These are phyloP conservation scores for Lithophane socia DNA, from an alignment of 2,888 invertebrate genomes.

Conservation along the genomic window DNA sequence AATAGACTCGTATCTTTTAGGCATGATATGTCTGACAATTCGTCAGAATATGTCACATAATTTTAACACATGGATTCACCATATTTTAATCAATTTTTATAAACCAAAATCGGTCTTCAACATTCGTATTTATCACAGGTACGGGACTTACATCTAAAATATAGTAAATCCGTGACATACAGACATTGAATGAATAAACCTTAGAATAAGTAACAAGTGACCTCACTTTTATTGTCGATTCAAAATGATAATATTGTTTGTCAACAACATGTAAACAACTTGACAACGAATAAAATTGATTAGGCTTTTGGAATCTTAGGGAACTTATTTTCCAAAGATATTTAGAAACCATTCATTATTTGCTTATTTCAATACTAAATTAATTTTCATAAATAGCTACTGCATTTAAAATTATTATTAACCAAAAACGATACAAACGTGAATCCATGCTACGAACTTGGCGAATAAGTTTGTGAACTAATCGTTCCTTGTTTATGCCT, in stretches of 20 bases:
- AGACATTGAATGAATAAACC: slow-evolving; percentile 8
- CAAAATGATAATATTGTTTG: neutral
- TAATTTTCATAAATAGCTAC: slow-evolving; percentile 20
- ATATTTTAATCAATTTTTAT: neutral
- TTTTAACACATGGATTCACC: slow-evolving; percentile 1
- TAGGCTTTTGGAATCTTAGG: neutral
- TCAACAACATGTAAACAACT: neutral
- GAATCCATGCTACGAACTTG: slow-evolving; percentile 25
- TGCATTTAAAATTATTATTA: slow-evolving; percentile 3
- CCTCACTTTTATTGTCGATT: slow-evolving; percentile 23
- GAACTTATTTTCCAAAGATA: neutral
- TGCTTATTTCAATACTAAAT: neutral
- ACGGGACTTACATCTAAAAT: slow-evolving; percentile 51
- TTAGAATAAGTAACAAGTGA: slow-evolving; percentile 18
- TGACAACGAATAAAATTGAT: neutral
- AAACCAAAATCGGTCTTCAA: neutral
- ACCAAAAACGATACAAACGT: slow-evolving; percentile 37
- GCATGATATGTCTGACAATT: slow-evolving; percentile 1
- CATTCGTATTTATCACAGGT: slow-evolving; percentile 66
- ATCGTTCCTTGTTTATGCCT: slow-evolving; percentile 24
- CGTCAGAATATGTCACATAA: neutral
- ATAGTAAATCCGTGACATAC: slow-evolving; percentile 40
- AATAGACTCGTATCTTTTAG: neutral
- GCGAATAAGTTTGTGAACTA: slow-evolving; percentile 29
- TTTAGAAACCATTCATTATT: slow-evolving; percentile 8